phyloP scores from a whole-genome alignment of 2,113 vertebrate species.

The Erinaceus europaeus region DNA sequence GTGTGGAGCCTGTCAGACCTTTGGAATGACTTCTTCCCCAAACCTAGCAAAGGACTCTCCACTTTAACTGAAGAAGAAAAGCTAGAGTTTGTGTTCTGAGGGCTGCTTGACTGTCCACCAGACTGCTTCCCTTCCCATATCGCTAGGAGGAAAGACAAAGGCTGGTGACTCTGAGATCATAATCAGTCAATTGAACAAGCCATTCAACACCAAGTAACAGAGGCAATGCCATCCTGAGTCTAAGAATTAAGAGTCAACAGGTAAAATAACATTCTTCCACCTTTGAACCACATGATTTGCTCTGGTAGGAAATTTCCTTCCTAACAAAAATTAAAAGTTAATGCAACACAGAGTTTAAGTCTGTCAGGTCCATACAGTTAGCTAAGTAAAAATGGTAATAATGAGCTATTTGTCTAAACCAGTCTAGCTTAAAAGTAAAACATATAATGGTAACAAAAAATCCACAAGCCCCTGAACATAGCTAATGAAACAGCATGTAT shows the following conservation, averaged over 20 bases:
- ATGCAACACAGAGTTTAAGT: neutral
- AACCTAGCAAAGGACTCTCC: constrained; percentile 84
- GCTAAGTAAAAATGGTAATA: neutral
- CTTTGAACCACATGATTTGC: neutral
- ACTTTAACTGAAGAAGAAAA: constrained; percentile 84
- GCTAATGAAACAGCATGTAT: neutral
- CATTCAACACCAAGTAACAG: neutral
- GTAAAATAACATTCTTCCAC: constrained; percentile 5
- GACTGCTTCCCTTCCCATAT: constrained; percentile 86
- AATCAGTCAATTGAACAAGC: neutral
- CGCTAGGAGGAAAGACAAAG: constrained; percentile 54
- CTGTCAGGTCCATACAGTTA: neutral
- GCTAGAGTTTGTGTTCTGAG: constrained; percentile 82
- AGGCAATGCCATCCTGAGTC: neutral
- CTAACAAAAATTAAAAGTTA: constrained; percentile 31
- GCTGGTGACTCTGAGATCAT: neutral
- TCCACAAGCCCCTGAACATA: neutral
- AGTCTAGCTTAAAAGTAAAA: constrained; percentile 8
- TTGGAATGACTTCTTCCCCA: constrained; percentile 90
- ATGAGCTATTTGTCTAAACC: neutral
- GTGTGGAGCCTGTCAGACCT: constrained; percentile 90
- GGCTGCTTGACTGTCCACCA: constrained; percentile 80
- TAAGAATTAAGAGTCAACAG: constrained; percentile 15
- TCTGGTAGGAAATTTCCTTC: neutral
- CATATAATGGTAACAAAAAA: constrained; percentile 29